Evolutionary conservation across 2,888 invertebrate genomes (phyloP).

Genomic region (Adelphocoris suturalis): DNA sequence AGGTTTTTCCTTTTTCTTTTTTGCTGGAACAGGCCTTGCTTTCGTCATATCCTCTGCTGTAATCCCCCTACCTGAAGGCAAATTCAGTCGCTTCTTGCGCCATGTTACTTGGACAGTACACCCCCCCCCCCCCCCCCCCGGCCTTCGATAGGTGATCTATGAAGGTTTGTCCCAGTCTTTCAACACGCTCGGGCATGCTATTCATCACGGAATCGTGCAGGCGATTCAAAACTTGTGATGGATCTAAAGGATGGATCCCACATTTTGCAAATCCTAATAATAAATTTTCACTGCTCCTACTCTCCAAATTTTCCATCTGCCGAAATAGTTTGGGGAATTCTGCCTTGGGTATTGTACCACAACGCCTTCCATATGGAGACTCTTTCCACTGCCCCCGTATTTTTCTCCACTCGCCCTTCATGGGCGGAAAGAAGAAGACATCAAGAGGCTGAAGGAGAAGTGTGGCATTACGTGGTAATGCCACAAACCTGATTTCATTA

Average conservation of each 20-base stretch:
- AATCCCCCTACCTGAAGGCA: constrained; percentile 53
- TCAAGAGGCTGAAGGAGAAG: not conserved
- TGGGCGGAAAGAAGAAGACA: not conserved
- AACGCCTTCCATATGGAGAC: constrained; percentile 8
- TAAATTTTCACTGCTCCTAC: constrained; percentile 19
- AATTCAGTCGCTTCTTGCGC: constrained; percentile 53
- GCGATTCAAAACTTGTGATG: not conserved
- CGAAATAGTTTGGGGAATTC: not conserved
- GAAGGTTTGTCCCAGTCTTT: constrained; percentile 24
- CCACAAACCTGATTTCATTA: constrained; percentile 9
- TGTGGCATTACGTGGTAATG: constrained; percentile 72
- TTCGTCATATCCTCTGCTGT: not conserved
- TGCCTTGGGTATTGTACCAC: constrained; percentile 32
- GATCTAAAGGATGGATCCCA: not conserved
- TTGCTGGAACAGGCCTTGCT: not conserved
- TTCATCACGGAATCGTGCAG: constrained; percentile 43
- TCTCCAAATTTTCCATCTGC: not conserved
- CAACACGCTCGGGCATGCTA: constrained; percentile 21
- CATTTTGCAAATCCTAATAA: constrained; percentile 41
- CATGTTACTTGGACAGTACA: not conserved
- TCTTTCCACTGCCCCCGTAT: not conserved
- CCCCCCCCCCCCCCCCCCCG: too few species aligned
- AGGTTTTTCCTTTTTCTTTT: constrained; percentile 22
- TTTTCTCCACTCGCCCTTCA: constrained; percentile 63
- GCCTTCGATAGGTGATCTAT: constrained; percentile 45